phyloP scores from a whole-genome alignment of 2,888 invertebrate genomes.

The Tipula lateralis region DNA sequence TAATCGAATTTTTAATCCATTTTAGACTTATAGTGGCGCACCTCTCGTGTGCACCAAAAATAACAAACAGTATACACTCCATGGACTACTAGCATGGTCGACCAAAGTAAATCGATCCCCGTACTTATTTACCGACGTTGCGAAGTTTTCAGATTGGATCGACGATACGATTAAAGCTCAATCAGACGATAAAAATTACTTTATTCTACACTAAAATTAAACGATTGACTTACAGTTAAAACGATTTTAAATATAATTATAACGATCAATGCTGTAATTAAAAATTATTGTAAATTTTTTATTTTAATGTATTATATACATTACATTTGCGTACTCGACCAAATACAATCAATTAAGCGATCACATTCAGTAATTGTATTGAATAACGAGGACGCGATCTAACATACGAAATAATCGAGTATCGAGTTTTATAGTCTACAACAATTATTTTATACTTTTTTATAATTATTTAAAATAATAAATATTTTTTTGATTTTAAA shows the following conservation, averaged over 20 bases:
- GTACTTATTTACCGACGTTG: not conserved
- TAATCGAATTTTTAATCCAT: not conserved
- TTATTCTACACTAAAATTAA: not conserved
- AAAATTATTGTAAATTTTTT: not conserved
- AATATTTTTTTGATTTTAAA: too few relatives aligned
- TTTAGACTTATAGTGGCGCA: not conserved
- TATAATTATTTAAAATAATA: not conserved
- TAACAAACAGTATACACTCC: not conserved
- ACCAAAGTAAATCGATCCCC: constrained; percentile 25
- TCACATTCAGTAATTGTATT: not conserved
- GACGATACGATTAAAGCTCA: not conserved
- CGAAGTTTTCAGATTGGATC: constrained; percentile 2
- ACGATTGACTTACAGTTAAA: not conserved
- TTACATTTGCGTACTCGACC: not conserved
- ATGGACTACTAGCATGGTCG: constrained; percentile 24
- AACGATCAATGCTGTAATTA: not conserved
- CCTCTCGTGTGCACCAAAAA: not conserved
- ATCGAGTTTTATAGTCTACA: not conserved
- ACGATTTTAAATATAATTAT: not conserved
- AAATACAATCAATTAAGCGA: not conserved
- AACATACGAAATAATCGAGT: not conserved
- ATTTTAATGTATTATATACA: constrained; percentile 7
- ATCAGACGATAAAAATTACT: not conserved
- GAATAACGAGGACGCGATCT: not conserved
- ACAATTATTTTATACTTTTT: not conserved